Evolutionary conservation across 37 sponge, comb jelly and placozoan species (phyloP), one percentile per base, ranked within the genome.

Genomic region (Axinella damicornis): DNA sequence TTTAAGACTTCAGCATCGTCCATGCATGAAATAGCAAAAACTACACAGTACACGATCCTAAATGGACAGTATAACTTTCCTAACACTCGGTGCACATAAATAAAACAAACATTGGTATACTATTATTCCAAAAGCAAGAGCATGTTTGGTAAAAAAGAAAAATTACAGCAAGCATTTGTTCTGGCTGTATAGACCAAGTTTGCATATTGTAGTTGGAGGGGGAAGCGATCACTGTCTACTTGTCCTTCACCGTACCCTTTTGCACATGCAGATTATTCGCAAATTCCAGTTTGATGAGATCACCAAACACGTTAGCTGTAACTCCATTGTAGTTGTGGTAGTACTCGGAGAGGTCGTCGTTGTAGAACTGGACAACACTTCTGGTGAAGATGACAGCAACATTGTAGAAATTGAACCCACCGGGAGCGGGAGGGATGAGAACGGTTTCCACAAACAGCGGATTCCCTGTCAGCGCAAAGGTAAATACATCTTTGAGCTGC

Each of bases 321-420:
- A 65, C 65, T 13, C 65, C 65, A 22, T 65, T 65, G 22, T 24
- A 65, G 27, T 65, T 65, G 65, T 65, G 16, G 27, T 24, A 65
- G 65, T 24, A 15, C 12, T 65, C 65, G 27, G 65, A 65, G 16
- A 65, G 20, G 27, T 65, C 65, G 27, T 65, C 65, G 27, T 65
- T 65, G 22, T 13, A 65, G 65, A 65, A 65, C 27, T 65, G 65
- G 27, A 65, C 27, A 22, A 65, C 27, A 20, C 25, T 24, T 65
- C 22, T 65, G 20, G 65, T 65, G 25, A 65, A 24, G 65, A 65
- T 65, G 13, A 65, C 12, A 24, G 25, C 65, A 20, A 65, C 27
- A 13, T 27, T 13, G 13, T 13, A 13, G 13, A 24, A 12, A 13
- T 16, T 20, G 12, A 22, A 22, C 16, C 65, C 65, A 24, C 25